Percentiles rank a stretch among this genome's conserved stretches.
phyloP scores from a whole-genome alignment of 2,797 vertebrate genomes.

The Selene dorsalis region DNA sequence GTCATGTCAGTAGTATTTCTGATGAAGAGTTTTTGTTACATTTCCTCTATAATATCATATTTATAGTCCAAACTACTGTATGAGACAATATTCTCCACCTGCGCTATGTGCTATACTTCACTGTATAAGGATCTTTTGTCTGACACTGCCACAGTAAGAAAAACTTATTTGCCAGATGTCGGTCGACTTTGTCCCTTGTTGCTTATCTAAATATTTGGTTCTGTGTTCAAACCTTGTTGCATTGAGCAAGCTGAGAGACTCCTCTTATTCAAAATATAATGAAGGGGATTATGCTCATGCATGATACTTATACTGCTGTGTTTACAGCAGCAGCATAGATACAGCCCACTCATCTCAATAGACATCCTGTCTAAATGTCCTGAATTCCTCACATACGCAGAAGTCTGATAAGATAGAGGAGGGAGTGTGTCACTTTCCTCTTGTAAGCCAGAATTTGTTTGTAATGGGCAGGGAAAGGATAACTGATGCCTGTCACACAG shows the following conservation, averaged over 20 bases:
- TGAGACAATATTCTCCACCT: slow-evolving; percentile 18
- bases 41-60: slow-evolving; percentile 14
- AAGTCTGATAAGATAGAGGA: slow-evolving; percentile 61
- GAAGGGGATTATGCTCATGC: slow-evolving; percentile 17
- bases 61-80: slow-evolving; percentile 16
- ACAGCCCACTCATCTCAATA: slow-evolving; percentile 62
- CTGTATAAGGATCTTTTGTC: slow-evolving; percentile 31
- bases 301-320: slow-evolving; percentile 39
- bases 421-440: slow-evolving; percentile 42
- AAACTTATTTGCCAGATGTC: slow-evolving; percentile 17
- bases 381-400: slow-evolving; percentile 57
- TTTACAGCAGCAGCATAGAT: slow-evolving; percentile 69
- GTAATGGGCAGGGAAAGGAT: slow-evolving; percentile 42
- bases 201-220: slow-evolving; percentile 66
- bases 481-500: slow-evolving; percentile 50
- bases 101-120: slow-evolving; percentile 15
- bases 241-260: slow-evolving; percentile 29
- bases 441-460: slow-evolving; percentile 59
- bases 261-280: slow-evolving; percentile 35
- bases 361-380: slow-evolving; percentile 62
- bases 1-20: slow-evolving; percentile 1
- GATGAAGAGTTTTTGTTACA: slow-evolving; percentile 5
- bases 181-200: slow-evolving; percentile 23
- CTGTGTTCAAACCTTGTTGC: slow-evolving; percentile 29
- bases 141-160: slow-evolving; percentile 30